phyloP scores from a whole-genome alignment of 1,140 invertebrate species.

The Pseudomyrmex cubaensis region DNA sequence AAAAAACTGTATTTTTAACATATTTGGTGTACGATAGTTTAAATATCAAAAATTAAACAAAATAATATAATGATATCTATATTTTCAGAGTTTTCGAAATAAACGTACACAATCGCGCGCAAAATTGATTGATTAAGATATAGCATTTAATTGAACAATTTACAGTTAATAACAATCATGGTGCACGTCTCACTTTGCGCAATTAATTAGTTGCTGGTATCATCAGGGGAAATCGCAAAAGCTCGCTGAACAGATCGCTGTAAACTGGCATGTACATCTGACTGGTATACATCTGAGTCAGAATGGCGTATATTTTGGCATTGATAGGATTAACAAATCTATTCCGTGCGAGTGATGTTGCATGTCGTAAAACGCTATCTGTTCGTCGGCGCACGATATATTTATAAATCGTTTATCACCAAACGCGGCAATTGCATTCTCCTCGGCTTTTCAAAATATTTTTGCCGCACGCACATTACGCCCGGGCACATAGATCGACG shows the following conservation, averaged over 20 bases:
- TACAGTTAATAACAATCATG: constrained; percentile 8
- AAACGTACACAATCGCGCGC: neutral
- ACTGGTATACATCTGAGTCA: constrained; percentile 21
- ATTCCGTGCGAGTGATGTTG: neutral
- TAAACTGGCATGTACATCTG: constrained; percentile 6
- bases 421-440: constrained; percentile 7
- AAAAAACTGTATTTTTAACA: neutral
- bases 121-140: neutral
- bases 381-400: neutral
- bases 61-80: neutral
- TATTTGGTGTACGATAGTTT: neutral
- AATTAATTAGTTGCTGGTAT: constrained; percentile 53
- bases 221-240: constrained; percentile 27
- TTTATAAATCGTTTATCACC: constrained; percentile 9
- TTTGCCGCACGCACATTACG: neutral
- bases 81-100: neutral
- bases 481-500: constrained; percentile 14
- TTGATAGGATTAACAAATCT: constrained; percentile 48
- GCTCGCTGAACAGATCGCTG: constrained; percentile 46
- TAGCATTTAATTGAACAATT: constrained; percentile 5
- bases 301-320: constrained; percentile 51
- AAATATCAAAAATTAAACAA: neutral
- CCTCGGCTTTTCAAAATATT: constrained; percentile 37
- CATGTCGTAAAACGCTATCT: neutral
- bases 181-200: constrained; percentile 4